phyloP scores from a whole-genome alignment of 1,140 invertebrate species.

The Cydia pomonella region DNA sequence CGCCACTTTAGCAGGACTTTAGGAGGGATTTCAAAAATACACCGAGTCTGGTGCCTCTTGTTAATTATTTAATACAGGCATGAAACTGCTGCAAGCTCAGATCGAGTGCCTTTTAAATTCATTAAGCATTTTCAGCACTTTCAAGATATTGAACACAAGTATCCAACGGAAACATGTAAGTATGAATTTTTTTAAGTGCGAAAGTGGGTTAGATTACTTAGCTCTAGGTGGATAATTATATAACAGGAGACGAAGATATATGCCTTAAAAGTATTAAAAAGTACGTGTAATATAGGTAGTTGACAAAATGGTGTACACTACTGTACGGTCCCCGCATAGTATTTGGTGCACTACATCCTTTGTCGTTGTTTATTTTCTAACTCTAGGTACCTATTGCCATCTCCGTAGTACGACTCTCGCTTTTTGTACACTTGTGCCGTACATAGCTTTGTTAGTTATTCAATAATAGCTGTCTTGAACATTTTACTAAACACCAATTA shows the following conservation, averaged over 20 bases:
- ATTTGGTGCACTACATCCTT: constrained; percentile 72
- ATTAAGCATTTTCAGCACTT: constrained; percentile 29
- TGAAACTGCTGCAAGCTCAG: constrained; percentile 64
- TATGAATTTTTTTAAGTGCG: constrained; percentile 18
- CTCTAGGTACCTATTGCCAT: constrained; percentile 44
- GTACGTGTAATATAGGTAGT: constrained; percentile 69
- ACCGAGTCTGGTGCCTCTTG: neutral
- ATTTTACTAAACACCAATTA: neutral
- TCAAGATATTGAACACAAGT: constrained; percentile 18
- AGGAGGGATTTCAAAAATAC: neutral
- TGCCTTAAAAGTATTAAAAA: constrained; percentile 78
- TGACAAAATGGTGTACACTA: constrained; percentile 75
- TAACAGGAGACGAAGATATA: constrained; percentile 57
- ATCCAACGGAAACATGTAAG: constrained; percentile 12
- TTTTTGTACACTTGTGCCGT: constrained; percentile 41
- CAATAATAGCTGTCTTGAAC: constrained; percentile 3
- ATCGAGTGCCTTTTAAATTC: constrained; percentile 58
- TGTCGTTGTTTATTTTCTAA: constrained; percentile 59
- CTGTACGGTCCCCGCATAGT: constrained; percentile 77
- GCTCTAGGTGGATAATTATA: constrained; percentile 62
- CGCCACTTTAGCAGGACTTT: no score
- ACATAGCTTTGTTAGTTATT: constrained; percentile 14
- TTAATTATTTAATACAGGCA: neutral
- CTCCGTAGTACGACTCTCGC: constrained; percentile 42
- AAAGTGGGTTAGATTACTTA: constrained; percentile 41